Evolutionary conservation across 2,888 invertebrate genomes (phyloP), one percentile per base, ranked within the genome.

Genomic region (Blera fallax): DNA sequence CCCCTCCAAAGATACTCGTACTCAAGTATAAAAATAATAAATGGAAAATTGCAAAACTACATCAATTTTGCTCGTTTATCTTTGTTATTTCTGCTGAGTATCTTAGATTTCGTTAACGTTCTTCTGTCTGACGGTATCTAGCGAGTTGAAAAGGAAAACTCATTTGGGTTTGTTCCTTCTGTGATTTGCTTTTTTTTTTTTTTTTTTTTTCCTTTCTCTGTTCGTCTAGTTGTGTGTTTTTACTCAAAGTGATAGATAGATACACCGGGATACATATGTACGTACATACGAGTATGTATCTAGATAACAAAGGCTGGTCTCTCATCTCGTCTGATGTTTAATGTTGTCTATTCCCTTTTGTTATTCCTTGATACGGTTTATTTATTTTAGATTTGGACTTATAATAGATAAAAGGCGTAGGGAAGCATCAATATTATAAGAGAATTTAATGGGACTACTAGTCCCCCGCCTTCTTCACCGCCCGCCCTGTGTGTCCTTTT

Each of bases 11-110:
- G 62, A 4, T 37, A 52, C 45, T 52, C 72, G 76, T 69, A 65
- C 45, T 73, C 70, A 54, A 85, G 84, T 85, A 81, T 77, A 73
- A 85, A 85, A 85, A 85, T 85, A 85, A 85, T 85, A 85, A 85
- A 85, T 85, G 81, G 85, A 85, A 85, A 85, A 85, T 85, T 76
- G 85, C 81, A 85, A 85, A 85, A 85, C 85, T 85, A 85, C 85
- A 85, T 85, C 81, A 85, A 85, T 85, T 85, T 81, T 72, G 72
- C 85, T 85, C 85, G 85, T 85, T 85, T 85, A 85, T 85, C 85
- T 85, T 85, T 85, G 85, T 85, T 81, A 85, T 85, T 85, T 81
- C 67, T 85, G 85, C 70, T 81, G 85, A 85, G 85, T 77, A 77
- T 81, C 70, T 72, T 62, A 85, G 85, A 85, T 85, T 85, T 80